A percentile compares a stretch with the other conserved stretches of the same genome.
Evolutionary conservation across 92 coral and sea anemone species (phyloP).

Genomic region (Muricea muricata): DNA sequence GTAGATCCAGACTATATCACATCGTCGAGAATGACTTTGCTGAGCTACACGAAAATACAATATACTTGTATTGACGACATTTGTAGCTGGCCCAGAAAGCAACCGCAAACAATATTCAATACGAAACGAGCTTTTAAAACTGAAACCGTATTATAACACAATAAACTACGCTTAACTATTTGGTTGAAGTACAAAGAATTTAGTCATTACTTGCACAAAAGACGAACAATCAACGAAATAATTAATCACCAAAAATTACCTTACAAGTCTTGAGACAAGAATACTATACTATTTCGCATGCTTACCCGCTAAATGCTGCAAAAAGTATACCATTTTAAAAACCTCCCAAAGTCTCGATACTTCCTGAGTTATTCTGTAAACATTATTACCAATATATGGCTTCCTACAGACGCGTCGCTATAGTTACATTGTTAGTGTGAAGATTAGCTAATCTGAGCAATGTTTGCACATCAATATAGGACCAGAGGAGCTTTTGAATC

Average conservation of each 20-base stretch:
- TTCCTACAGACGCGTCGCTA: background rate
- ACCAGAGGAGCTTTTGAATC: too few species aligned
- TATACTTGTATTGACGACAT: too few species aligned
- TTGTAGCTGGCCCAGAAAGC: background rate
- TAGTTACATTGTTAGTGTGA: background rate
- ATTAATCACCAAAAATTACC: background rate
- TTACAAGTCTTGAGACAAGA: too few species aligned
- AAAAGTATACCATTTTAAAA: conserved; percentile 21
- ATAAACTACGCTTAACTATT: background rate
- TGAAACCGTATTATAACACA: background rate
- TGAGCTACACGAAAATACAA: too few species aligned
- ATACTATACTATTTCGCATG: background rate
- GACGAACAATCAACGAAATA: background rate
- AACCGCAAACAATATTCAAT: background rate
- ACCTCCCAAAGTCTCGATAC: background rate
- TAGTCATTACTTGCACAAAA: conserved; percentile 1
- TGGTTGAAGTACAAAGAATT: conserved; percentile 18
- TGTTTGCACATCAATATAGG: too few species aligned
- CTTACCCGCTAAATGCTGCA: conserved; percentile 32
- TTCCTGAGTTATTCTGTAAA: background rate
- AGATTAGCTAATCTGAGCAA: background rate
- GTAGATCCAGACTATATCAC: too few species aligned
- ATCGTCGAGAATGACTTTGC: too few species aligned
- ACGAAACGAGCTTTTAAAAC: background rate
- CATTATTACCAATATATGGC: background rate